A percentile compares a stretch with the other conserved stretches of the same genome.
Evolutionary conservation across 1,140 invertebrate genomes (phyloP).

Genomic region (Heterodera carotae): DNA sequence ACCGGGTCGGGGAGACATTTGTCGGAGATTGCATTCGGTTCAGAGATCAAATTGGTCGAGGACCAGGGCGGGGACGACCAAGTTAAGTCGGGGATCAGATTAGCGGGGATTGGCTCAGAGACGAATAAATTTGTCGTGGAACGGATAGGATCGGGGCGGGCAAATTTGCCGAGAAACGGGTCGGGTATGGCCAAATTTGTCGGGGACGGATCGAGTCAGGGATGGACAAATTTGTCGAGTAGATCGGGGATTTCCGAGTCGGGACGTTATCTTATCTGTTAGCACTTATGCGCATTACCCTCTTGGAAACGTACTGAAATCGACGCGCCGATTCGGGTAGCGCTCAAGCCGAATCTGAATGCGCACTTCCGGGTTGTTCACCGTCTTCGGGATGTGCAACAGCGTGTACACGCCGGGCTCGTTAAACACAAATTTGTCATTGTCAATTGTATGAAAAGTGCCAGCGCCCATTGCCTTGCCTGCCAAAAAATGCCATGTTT

Average conservation of each 20-base stretch:
- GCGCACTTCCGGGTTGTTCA: constrained; percentile 60
- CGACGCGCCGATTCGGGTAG: constrained; percentile 63
- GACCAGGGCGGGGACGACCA: too few species aligned
- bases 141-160: too few species aligned
- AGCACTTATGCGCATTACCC: constrained; percentile 2
- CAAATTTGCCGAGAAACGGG: too few species aligned
- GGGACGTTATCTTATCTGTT: constrained; percentile 20
- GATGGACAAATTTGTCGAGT: constrained; percentile 3
- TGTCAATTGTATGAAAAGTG: constrained; percentile 63
- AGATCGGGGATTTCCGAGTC: too few species aligned
- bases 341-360: constrained; percentile 63
- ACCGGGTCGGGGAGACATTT: too few species aligned
- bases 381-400: constrained; percentile 64
- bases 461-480: constrained; percentile 60
- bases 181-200: too few species aligned
- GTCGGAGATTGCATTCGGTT: too few species aligned
- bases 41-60: too few species aligned
- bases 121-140: too few species aligned
- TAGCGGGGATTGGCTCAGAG: too few species aligned
- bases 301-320: constrained; percentile 52
- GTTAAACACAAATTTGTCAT: constrained; percentile 65
- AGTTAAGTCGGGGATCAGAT: too few species aligned
- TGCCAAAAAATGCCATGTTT: constrained; percentile 10
- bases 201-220: too few species aligned
- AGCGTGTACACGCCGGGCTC: constrained; percentile 64